Evolutionary conservation across 2,888 invertebrate genomes (phyloP).

Genomic region (Cerastis leucographa): DNA sequence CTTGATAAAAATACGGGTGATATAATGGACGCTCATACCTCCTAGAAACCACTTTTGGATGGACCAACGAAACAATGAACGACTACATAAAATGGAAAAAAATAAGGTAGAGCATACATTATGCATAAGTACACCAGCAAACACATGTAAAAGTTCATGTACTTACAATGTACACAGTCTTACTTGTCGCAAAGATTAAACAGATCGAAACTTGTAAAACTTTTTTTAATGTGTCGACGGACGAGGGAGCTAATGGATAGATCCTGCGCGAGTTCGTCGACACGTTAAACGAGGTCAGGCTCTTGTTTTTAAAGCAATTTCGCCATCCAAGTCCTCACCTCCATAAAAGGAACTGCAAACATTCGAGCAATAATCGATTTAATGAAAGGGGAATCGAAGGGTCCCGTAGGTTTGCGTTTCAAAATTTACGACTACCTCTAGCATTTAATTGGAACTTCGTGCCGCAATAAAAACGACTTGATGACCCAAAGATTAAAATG

Average conservation of each 20-base stretch:
- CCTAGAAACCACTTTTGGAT: conserved; percentile 4
- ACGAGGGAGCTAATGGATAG: conserved; percentile 57
- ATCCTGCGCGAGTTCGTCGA: conserved; percentile 65
- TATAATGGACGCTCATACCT: background rate
- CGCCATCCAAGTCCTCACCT: conserved; percentile 83
- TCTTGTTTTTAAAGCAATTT: conserved; percentile 85
- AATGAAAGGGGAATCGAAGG: conserved; percentile 87
- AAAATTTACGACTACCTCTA: conserved; percentile 87
- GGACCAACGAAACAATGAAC: background rate
- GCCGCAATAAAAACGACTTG: conserved; percentile 86
- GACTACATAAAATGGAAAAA: background rate
- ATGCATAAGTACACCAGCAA: conserved; percentile 4
- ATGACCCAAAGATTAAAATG: conserved; percentile 85
- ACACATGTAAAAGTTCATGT: conserved; percentile 16
- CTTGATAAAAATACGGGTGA: background rate
- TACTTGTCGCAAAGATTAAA: conserved; percentile 43
- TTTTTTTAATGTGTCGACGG: conserved; percentile 63
- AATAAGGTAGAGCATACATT: background rate
- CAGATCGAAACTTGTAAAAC: conserved; percentile 57
- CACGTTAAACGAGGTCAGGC: conserved; percentile 74
- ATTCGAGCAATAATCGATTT: conserved; percentile 85
- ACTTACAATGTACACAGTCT: conserved; percentile 23
- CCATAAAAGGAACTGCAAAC: conserved; percentile 84
- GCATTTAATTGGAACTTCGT: conserved; percentile 87
- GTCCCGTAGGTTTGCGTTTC: conserved; percentile 83